These are phyloP conservation scores for Cryptotermes secundus DNA, from an alignment of 1,140 invertebrate species.

Conservation along the genomic window DNA sequence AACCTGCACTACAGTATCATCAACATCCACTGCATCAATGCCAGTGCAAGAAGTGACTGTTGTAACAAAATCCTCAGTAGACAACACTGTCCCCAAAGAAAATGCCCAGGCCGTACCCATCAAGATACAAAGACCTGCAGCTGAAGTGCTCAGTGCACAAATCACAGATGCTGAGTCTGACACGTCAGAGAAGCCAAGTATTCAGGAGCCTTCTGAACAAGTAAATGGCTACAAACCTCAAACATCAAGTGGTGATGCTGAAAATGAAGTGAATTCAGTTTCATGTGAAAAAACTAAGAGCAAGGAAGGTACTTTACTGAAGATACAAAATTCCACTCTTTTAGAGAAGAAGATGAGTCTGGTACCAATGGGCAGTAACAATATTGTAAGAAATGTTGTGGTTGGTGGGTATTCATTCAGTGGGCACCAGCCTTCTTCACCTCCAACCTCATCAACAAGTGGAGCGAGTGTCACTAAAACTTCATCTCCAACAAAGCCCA, in stretches of 20 bases:
- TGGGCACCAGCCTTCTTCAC: not conserved
- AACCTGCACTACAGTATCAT: not conserved
- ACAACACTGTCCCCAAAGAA: not conserved
- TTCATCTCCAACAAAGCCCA: conserved; percentile 32
- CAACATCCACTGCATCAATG: not conserved
- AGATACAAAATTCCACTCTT: not conserved
- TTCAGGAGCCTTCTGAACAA: not conserved
- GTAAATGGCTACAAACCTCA: not conserved
- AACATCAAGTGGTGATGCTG: not conserved
- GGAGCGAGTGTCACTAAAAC: not conserved
- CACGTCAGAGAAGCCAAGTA: not conserved
- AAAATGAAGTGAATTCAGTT: not conserved
- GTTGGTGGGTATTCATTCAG: not conserved
- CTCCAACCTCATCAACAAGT: not conserved
- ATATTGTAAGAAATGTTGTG: conserved; percentile 3
- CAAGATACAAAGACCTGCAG: not conserved
- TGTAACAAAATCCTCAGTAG: not conserved
- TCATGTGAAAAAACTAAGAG: not conserved
- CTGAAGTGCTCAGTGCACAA: not conserved
- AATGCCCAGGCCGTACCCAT: not conserved
- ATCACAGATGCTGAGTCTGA: not conserved
- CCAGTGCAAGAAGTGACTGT: not conserved
- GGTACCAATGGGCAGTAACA: not conserved
- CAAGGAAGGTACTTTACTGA: not conserved
- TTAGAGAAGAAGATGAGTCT: not conserved